Evolutionary conservation across 2,113 vertebrate genomes (phyloP).

Genomic region (Eulacestoma nigropectus): DNA sequence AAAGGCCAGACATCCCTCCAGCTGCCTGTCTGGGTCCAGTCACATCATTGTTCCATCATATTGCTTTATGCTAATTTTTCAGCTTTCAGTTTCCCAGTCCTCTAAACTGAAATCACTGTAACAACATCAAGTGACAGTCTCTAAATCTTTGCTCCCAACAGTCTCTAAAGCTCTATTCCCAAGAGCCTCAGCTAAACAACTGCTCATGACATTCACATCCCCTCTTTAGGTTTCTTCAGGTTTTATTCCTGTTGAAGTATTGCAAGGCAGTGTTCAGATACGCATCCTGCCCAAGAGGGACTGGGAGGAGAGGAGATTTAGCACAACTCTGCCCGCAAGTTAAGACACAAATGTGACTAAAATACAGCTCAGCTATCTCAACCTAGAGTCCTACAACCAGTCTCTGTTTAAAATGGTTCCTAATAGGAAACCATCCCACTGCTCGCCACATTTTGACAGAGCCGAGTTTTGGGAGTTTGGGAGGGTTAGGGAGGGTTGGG

Average conservation of each 20-base stretch:
- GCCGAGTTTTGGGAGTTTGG: neutral
- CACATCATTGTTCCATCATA: neutral
- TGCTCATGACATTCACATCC: neutral
- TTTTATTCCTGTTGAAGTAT: neutral
- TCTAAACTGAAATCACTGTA: neutral
- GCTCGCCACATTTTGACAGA: neutral
- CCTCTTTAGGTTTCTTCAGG: neutral
- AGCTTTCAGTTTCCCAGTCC: neutral
- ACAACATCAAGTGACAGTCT: neutral
- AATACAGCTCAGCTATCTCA: neutral
- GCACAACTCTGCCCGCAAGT: neutral
- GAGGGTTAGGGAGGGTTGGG: neutral
- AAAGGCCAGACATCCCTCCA: conserved; percentile 13
- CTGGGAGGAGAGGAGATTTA: neutral
- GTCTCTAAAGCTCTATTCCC: neutral
- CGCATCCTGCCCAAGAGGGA: neutral
- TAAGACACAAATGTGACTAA: neutral
- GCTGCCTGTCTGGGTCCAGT: neutral
- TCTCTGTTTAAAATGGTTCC: neutral
- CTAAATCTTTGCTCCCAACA: neutral
- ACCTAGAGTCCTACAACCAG: rapidly evolving
- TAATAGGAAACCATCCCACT: neutral
- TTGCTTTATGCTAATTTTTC: neutral
- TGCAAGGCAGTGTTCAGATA: neutral
- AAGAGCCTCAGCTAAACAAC: neutral